Evolutionary conservation across 2,888 invertebrate genomes (phyloP), one percentile per base, ranked within the genome.

Genomic region (Alviniconcha strummeri): DNA sequence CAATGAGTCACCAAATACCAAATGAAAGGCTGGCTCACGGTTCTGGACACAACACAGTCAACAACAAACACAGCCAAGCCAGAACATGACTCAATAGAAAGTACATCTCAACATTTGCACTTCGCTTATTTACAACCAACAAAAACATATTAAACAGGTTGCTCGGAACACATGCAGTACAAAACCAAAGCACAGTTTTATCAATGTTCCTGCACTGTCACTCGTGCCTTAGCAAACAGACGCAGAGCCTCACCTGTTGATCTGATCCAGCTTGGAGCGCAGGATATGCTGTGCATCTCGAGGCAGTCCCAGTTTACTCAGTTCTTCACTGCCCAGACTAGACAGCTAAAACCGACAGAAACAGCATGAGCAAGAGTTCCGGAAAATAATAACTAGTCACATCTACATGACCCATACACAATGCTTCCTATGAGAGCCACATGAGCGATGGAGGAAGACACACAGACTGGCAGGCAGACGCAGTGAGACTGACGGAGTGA

Each of bases 291-390:
- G 85, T 75, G 87, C 88, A 15, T 89, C 89, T n/a, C 81, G 85
- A 52, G 89, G 84, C 57, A 90, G 83, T 71, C 89, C 89, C 75
- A 86, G 84, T 60, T 83, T 85, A 19, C 86, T 86, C 79, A 90
- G 77, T 9, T 89, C 89, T 57, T 90, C 90, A 81, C 80, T 76
- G 85, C 85, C 87, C 86, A 90, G 67, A 13, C n/a, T 11, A 19
- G 80, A 80, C 80, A 80, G 15, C 69, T 80, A 11, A 8, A 74
- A 52, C 36, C 36, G 4, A 74, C 36, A 13, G 8, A 74, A 7
- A 71, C 17, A 17, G n/a, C n/a, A 64, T 64, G 64, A 64, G 11
- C 9, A 64, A 64, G 11, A 64, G 15, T 15, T 64, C 64, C 1
- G 15, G 64, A 64, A 64, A 15, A 9, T 15, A 64, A 64, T 64